Percentiles rank a stretch among this genome's conserved stretches.
Conservation (phyloP, 2,113 vertebrate species). For the Rhinolophus sinicus region DNA sequence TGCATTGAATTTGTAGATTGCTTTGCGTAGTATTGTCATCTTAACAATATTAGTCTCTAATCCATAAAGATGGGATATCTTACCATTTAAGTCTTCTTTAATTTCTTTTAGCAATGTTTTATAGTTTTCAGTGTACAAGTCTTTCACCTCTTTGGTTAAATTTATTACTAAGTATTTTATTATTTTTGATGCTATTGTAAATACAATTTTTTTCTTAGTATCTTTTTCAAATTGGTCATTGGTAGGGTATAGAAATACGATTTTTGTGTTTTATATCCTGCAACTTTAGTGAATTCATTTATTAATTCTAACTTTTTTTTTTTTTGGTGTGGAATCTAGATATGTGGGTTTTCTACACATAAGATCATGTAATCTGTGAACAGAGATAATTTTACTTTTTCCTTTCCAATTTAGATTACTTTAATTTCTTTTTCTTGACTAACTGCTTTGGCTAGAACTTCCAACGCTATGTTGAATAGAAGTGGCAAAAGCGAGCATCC, state of each 20-base stretch:
- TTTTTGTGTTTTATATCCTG: not conserved
- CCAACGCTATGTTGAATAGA: not conserved
- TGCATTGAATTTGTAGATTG: not conserved
- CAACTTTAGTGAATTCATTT: not conserved
- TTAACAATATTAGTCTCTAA: not conserved
- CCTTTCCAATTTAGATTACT: not conserved
- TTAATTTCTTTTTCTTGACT: not conserved
- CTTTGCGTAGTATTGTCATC: not conserved
- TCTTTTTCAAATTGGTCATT: not conserved
- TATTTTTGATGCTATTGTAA: not conserved
- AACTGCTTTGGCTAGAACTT: not conserved
- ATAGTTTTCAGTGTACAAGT: not conserved
- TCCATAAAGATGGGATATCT: not conserved
- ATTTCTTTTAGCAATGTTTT: conserved; percentile 3
- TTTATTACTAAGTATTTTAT: conserved; percentile 25
- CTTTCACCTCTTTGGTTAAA: not conserved
- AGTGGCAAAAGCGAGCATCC: conserved; percentile 1
- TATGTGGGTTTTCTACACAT: not conserved
- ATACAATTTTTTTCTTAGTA: not conserved
- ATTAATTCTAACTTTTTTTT: not conserved
- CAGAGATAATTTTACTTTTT: not conserved
- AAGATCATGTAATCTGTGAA: not conserved
- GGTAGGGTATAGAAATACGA: not conserved
- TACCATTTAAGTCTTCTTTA: not conserved
- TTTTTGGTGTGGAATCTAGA: not conserved